Percentiles rank a stretch among this genome's conserved stretches.
Conservation (phyloP, 2,113 vertebrate species). For the Sinocyclocheilus grahami region DNA sequence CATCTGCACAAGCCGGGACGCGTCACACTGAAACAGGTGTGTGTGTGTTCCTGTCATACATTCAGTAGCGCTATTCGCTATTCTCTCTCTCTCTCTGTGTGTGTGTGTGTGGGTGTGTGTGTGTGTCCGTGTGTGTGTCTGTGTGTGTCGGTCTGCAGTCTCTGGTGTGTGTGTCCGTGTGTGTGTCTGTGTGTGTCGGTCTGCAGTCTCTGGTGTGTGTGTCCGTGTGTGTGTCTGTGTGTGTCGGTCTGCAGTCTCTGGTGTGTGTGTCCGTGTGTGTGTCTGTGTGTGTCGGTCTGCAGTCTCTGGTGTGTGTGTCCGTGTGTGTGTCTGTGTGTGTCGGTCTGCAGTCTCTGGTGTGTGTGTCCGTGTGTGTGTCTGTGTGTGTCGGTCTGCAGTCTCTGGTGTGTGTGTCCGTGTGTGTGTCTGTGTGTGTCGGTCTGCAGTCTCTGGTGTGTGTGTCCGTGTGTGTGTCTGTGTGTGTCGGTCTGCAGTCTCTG, state of each 20-base stretch:
- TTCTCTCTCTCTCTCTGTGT: background rate
- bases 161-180: background rate
- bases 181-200: background rate
- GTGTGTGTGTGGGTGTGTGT: background rate
- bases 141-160: background rate
- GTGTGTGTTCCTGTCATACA: background rate
- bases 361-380: background rate
- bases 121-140: background rate
- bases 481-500: too few relatives aligned
- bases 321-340: background rate
- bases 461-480: background rate
- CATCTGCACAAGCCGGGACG: slow-evolving; percentile 58
- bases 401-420: background rate
- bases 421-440: background rate
- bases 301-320: background rate
- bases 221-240: background rate
- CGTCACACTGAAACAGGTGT: slow-evolving; percentile 70
- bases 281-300: background rate
- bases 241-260: too few relatives aligned
- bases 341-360: background rate
- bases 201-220: background rate
- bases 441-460: background rate
- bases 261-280: background rate
- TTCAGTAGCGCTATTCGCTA: background rate
- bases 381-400: background rate